Percentiles rank a stretch among this genome's conserved stretches.
Evolutionary conservation across 2,888 invertebrate species (phyloP).

Genomic region (Lithophane socia): DNA sequence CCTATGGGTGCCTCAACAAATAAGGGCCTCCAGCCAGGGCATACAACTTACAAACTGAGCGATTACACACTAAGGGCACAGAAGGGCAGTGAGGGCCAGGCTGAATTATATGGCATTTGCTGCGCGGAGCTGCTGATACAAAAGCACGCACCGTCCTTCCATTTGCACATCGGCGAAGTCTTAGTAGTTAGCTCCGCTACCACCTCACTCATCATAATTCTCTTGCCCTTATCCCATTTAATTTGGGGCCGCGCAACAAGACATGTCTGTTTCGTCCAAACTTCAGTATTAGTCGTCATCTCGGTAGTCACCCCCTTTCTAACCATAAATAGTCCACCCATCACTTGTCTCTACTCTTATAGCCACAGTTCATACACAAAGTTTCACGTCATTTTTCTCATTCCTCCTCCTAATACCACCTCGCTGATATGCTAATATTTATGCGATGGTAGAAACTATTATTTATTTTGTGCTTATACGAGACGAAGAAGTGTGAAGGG

Average conservation of each 20-base stretch:
- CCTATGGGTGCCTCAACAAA: too few species aligned
- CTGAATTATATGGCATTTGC: background rate
- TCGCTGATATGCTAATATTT: background rate
- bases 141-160: too few species aligned
- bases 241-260: too few species aligned
- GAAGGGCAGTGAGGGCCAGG: too few species aligned
- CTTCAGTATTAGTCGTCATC: background rate
- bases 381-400: background rate
- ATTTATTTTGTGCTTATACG: background rate
- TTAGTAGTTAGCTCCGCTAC: background rate
- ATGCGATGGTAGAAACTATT: too few species aligned
- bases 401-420: background rate
- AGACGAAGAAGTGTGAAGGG: background rate
- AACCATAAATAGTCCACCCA: background rate
- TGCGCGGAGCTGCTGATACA: background rate
- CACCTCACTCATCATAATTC: background rate
- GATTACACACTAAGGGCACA: too few species aligned
- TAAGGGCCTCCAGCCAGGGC: too few species aligned
- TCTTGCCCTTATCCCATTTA: too few species aligned
- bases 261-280: too few species aligned
- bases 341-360: background rate
- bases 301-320: background rate
- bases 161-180: background rate
- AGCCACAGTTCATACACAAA: background rate
- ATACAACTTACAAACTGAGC: too few species aligned